Percentiles rank a stretch among this genome's conserved stretches.
Conservation (phyloP, 2,888 invertebrate species). For the Lomographa bimaculata region DNA sequence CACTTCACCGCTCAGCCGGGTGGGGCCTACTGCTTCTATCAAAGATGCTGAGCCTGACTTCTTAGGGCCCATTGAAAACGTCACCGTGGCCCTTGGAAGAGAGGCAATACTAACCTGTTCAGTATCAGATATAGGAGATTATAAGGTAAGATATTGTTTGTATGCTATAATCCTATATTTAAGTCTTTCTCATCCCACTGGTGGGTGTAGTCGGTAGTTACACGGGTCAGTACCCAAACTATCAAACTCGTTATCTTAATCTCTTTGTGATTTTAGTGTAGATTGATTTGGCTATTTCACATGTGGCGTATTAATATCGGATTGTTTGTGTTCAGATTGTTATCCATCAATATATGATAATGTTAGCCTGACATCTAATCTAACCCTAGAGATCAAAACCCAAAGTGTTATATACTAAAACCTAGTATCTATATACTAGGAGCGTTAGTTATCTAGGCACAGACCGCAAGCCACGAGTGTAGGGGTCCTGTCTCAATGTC, state of each 20-base stretch:
- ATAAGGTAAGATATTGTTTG: constrained; percentile 83
- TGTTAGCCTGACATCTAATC: constrained; percentile 1
- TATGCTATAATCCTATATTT: no score
- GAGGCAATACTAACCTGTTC: constrained; percentile 90
- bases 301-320: no score
- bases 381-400: constrained; percentile 1
- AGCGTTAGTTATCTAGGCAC: constrained; percentile 1
- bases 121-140: constrained; percentile 88
- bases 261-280: no score
- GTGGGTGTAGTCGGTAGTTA: no score
- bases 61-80: constrained; percentile 87
- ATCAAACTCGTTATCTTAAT: no score
- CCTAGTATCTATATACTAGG: no score
- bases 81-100: constrained; percentile 88
- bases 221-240: no score
- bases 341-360: constrained; percentile 3
- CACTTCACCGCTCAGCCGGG: constrained; percentile 61
- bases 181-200: no score
- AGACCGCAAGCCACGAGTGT: constrained; percentile 15
- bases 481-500: constrained; percentile 26
- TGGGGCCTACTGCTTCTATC: constrained; percentile 66
- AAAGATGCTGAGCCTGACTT: constrained; percentile 86
- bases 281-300: no score
- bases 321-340: not conserved
- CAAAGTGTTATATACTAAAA: no score